These are phyloP conservation scores for Hypena proboscidalis DNA, from an alignment of 2,888 invertebrate species.

Conservation along the genomic window DNA sequence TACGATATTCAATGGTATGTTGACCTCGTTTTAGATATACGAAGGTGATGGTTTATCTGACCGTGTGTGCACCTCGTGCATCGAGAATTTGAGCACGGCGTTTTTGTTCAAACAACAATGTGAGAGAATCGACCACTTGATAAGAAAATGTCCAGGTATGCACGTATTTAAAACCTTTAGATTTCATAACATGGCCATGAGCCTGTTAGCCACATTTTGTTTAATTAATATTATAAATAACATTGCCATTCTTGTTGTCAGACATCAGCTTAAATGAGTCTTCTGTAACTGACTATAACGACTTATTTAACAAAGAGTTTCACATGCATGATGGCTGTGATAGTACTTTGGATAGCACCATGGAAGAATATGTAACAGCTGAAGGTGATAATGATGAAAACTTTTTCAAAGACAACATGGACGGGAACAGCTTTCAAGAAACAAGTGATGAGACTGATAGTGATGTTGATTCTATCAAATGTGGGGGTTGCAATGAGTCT, in stretches of 20 bases:
- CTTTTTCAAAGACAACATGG: conserved; percentile 54
- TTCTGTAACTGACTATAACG: conserved; percentile 64
- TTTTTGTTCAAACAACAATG: conserved; percentile 79
- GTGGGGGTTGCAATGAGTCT: conserved; percentile 74
- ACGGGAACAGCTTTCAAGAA: conserved; percentile 52
- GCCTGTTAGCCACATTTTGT: no score
- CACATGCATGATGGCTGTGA: conserved; percentile 68
- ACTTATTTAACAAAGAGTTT: conserved; percentile 71
- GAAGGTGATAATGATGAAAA: conserved; percentile 76
- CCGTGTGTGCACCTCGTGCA: conserved; percentile 75
- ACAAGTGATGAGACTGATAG: conserved; percentile 80
- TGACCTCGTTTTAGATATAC: conserved; percentile 59
- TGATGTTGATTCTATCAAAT: conserved; percentile 78
- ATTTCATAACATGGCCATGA: no score
- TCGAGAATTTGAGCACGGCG: conserved; percentile 77
- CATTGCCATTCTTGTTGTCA: conserved; percentile 32
- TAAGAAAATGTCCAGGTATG: conserved; percentile 69
- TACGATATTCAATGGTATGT: no score
- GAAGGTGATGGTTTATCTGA: conserved; percentile 78
- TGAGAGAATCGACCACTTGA: conserved; percentile 69
- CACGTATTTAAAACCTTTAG: conserved; percentile 2
- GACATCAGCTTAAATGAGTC: conserved; percentile 64
- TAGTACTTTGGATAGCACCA: conserved; percentile 56
- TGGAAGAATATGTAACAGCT: conserved; percentile 50
- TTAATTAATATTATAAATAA: background rate